phyloP scores from a whole-genome alignment of 2,113 vertebrate genomes.

The Phycodurus eques region DNA sequence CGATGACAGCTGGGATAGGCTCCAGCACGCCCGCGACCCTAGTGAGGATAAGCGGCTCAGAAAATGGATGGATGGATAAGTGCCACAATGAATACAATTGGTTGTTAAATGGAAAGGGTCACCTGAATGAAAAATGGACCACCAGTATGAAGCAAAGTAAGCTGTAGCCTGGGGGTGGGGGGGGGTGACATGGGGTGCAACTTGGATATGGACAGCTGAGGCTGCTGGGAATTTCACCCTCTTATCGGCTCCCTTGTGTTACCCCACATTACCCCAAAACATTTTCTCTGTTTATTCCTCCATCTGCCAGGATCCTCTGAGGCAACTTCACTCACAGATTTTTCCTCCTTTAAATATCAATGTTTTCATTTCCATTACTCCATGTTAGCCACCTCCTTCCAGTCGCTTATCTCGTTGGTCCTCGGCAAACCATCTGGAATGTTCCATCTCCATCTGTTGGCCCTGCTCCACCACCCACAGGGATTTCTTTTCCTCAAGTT shows the following conservation, averaged over 20 bases:
- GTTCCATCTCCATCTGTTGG: slow-evolving; percentile 2
- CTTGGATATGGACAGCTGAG: neutral
- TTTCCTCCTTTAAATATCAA: neutral
- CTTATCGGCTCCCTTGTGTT: neutral
- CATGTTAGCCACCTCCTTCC: neutral
- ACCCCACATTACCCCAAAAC: neutral
- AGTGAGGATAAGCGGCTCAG: no score
- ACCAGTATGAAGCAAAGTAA: neutral
- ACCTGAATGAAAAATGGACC: neutral
- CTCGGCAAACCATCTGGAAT: neutral
- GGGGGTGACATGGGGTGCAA: neutral
- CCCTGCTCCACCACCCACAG: neutral
- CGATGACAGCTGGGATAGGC: no score
- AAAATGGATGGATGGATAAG: no score
- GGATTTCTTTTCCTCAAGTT: neutral
- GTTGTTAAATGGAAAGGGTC: neutral
- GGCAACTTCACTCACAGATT: neutral
- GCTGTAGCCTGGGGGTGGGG: neutral
- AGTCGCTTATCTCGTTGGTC: slow-evolving; percentile 4
- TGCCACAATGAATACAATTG: neutral
- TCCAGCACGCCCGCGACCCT: no score
- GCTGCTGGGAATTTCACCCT: neutral
- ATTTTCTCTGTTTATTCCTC: slow-evolving; percentile 1
- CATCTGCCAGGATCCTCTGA: neutral
- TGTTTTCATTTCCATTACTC: neutral